These are phyloP conservation scores for Sebastes kiyomatsui DNA, from an alignment of 2,797 vertebrate genomes.

Conservation along the genomic window DNA sequence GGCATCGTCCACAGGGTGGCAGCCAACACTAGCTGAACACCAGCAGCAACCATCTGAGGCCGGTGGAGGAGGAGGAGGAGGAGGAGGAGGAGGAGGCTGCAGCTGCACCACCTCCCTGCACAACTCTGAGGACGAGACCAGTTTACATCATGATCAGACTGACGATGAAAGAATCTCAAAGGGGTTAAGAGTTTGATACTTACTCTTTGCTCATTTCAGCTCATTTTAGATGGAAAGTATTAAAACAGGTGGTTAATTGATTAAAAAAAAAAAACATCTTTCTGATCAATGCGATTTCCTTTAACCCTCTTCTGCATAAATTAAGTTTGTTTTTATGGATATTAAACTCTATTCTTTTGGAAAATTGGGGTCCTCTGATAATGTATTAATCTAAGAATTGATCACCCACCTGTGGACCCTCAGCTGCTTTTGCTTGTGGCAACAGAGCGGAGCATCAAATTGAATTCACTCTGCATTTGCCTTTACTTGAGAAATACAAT, in stretches of 20 bases:
- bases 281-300: neutral
- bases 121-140: constrained; percentile 8
- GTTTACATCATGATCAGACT: neutral
- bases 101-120: constrained; percentile 1
- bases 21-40: constrained; percentile 76
- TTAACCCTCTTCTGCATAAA: neutral
- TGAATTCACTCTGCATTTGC: neutral
- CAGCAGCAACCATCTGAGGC: constrained; percentile 69
- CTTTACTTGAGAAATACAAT: neutral
- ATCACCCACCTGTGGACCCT: neutral
- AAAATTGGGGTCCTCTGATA: neutral
- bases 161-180: neutral
- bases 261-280: neutral
- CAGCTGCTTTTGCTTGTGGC: too few relatives aligned
- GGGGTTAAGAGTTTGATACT: neutral
- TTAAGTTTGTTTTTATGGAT: neutral
- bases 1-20: constrained; percentile 81
- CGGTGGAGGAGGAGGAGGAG: neutral
- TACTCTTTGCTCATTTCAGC: neutral
- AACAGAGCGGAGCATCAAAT: neutral
- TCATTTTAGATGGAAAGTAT: neutral
- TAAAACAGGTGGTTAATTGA: neutral
- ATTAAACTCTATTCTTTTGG: neutral
- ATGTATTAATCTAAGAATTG: neutral
- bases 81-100: neutral